These are phyloP conservation scores for Pipistrellus pygmaeus DNA, from an alignment of 2,797 vertebrate species.

Conservation along the genomic window DNA sequence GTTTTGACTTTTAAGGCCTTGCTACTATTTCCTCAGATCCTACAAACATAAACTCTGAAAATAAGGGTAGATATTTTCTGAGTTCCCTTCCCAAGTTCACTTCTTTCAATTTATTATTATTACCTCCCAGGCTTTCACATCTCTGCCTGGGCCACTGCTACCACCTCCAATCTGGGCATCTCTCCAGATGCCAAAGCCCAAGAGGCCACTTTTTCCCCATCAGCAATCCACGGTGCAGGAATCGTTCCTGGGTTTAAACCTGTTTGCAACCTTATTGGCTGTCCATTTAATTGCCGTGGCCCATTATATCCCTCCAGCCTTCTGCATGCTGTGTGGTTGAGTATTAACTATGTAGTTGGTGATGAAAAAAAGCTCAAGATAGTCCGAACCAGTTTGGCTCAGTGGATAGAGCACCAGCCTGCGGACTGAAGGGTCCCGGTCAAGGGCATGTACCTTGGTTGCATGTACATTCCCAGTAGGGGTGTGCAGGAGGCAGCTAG, in stretches of 20 bases:
- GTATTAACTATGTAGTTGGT: neutral
- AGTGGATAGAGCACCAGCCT: too few species aligned
- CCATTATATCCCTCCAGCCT: neutral
- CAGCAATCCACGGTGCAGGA: neutral
- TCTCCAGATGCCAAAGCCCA: neutral
- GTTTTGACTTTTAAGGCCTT: neutral
- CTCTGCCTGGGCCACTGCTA: neutral
- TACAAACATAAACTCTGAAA: constrained; percentile 31
- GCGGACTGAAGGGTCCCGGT: too few species aligned
- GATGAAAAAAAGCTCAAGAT: neutral
- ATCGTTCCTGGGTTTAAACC: neutral
- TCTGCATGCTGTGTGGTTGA: neutral
- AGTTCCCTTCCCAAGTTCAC: neutral
- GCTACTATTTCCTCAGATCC: neutral
- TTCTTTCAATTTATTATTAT: neutral
- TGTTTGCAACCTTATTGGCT: neutral
- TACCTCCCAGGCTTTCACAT: neutral
- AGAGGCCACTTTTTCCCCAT: neutral
- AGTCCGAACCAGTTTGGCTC: too few species aligned
- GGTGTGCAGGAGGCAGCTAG: too few species aligned
- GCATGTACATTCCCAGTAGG: too few species aligned
- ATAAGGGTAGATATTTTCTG: neutral
- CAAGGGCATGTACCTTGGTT: too few species aligned
- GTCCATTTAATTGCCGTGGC: neutral
- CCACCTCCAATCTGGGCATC: neutral